These are phyloP conservation scores for Microtus oregoni DNA, from an alignment of 2,113 vertebrate genomes.

Conservation along the genomic window DNA sequence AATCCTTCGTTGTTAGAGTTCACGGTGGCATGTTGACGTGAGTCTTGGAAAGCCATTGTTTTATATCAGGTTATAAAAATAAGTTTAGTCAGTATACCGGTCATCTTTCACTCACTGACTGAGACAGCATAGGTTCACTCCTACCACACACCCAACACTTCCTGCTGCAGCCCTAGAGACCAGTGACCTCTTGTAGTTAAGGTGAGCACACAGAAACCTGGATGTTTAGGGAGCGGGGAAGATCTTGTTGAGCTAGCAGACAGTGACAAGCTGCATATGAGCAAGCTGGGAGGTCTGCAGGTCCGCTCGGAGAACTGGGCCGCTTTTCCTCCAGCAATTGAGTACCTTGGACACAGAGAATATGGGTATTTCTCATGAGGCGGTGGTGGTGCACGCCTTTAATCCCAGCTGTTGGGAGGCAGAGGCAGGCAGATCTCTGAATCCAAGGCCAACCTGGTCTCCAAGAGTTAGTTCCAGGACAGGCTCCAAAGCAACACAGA, in stretches of 20 bases:
- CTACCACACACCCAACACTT: neutral
- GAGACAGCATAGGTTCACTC: neutral
- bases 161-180: neutral
- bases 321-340: neutral
- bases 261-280: neutral
- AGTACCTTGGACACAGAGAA: accelerated
- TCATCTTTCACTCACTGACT: neutral
- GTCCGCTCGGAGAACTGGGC: neutral
- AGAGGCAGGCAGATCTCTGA: too few species aligned
- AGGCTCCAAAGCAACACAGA: too few species aligned
- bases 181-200: too few species aligned
- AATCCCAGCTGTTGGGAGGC: too few species aligned
- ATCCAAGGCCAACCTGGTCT: too few species aligned
- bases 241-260: neutral
- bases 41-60: neutral
- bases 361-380: too few species aligned
- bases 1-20: neutral
- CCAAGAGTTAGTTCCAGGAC: too few species aligned
- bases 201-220: neutral
- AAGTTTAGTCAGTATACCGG: neutral
- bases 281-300: neutral
- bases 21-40: neutral
- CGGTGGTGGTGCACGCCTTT: too few species aligned
- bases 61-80: neutral
- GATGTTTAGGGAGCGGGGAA: neutral